Conservation (phyloP, 2,797 vertebrate genomes). For the Lagocephalus sceleratus region DNA sequence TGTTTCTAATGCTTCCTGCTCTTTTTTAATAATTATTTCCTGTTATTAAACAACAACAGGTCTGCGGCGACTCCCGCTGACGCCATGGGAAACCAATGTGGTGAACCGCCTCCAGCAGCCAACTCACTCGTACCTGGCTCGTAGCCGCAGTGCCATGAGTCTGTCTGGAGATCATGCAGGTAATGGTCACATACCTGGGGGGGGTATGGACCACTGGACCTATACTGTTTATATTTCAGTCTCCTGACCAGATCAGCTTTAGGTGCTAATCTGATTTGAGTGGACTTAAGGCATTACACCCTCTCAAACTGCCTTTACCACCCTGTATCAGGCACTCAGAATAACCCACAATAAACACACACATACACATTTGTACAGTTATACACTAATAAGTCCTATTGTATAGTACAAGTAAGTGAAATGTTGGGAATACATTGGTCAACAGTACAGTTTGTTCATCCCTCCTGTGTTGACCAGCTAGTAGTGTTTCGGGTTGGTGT, state of each 20-base stretch:
- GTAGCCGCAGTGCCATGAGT: constrained; percentile 91
- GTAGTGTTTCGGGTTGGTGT: no score
- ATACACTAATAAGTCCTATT: no score
- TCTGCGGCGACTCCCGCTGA: constrained; percentile 85
- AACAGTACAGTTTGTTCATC: no score
- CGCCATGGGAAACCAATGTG: constrained; percentile 90
- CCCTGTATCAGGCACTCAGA: constrained; percentile 46
- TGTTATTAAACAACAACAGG: constrained; percentile 68
- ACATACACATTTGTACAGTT: constrained; percentile 6
- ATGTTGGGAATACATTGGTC: no score
- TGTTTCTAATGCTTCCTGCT: constrained; percentile 12
- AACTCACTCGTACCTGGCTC: constrained; percentile 95
- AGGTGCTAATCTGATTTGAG: constrained; percentile 57
- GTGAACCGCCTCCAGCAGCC: constrained; percentile 94
- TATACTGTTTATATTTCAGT: constrained; percentile 16
- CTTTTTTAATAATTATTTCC: constrained; percentile 17
- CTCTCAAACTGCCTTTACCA: constrained; percentile 50
- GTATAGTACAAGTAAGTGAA: no score
- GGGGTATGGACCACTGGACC: background rate
- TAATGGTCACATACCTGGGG: constrained; percentile 60
- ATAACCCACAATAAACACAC: constrained; percentile 18
- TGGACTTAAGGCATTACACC: constrained; percentile 59
- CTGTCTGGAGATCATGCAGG: constrained; percentile 90
- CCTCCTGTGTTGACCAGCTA: no score
- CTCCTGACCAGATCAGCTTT: constrained; percentile 33